These are phyloP conservation scores for Echeneis naucrates DNA, from an alignment of 2,797 vertebrate genomes.

Conservation along the genomic window DNA sequence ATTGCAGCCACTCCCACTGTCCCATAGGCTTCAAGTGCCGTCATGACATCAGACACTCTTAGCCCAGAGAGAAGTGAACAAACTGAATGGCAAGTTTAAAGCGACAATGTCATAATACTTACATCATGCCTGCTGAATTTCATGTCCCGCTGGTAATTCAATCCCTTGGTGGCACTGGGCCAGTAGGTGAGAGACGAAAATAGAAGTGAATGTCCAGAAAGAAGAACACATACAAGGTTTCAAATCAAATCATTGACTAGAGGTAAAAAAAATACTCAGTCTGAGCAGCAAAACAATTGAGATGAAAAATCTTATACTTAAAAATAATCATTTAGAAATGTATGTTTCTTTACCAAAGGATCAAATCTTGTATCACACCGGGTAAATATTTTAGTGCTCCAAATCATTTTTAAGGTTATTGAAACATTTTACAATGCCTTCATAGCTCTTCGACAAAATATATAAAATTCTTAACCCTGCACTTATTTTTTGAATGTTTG, in stretches of 20 bases:
- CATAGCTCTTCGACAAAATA: background rate
- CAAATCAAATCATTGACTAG: background rate
- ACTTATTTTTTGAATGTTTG: background rate
- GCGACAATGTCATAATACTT: conserved; percentile 27
- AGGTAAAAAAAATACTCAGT: background rate
- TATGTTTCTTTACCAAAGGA: background rate
- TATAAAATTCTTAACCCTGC: background rate
- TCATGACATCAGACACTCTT: conserved; percentile 36
- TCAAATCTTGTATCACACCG: conserved; percentile 2
- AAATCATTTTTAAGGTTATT: no score
- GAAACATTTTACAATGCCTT: conserved; percentile 4
- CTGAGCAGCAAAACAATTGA: background rate
- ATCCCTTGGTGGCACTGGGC: conserved; percentile 36
- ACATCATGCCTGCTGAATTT: conserved; percentile 45
- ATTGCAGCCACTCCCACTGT: conserved; percentile 29
- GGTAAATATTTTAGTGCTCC: background rate
- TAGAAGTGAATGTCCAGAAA: conserved; percentile 33
- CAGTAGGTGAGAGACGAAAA: conserved; percentile 52
- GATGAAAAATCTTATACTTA: no score
- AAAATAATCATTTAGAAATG: background rate
- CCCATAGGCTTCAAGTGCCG: conserved; percentile 46
- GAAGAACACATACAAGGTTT: conserved; percentile 9
- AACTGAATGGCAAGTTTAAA: conserved; percentile 16
- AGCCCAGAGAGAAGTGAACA: background rate
- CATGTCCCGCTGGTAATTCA: conserved; percentile 39